Evolutionary conservation across 2,113 vertebrate species (phyloP).

Genomic region (Nanger granti): DNA sequence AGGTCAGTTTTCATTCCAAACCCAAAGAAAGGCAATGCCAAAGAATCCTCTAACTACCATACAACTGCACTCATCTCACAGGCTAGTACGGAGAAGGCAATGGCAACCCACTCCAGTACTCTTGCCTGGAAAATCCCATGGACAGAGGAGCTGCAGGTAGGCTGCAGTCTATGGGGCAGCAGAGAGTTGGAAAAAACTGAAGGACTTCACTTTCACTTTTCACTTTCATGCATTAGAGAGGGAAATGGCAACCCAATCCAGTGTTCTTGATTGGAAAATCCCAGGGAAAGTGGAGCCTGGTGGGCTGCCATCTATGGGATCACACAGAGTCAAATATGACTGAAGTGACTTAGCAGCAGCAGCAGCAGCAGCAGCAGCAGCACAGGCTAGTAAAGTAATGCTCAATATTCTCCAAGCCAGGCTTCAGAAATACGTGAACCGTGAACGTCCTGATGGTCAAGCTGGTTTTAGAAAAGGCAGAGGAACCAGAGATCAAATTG

Average conservation of each 20-base stretch:
- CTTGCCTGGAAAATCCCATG: no score
- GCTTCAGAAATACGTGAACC: rapidly evolving
- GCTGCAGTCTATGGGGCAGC: no score
- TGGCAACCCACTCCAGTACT: no score
- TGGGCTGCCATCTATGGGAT: background rate
- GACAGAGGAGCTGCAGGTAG: no score
- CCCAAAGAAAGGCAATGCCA: background rate
- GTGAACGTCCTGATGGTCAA: background rate
- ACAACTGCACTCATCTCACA: background rate
- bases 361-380: background rate
- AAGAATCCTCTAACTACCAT: background rate
- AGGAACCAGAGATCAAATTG: background rate
- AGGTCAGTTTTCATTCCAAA: background rate
- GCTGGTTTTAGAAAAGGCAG: background rate
- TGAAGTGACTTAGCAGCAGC: background rate
- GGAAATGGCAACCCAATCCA: background rate
- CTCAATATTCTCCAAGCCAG: background rate
- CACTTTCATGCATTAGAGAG: no score
- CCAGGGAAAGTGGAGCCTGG: rapidly evolving
- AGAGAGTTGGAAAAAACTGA: no score
- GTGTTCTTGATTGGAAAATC: background rate
- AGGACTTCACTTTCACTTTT: no score
- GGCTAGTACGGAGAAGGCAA: no score
- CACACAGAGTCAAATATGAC: background rate
- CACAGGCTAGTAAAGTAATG: background rate